Conservation (phyloP, 2,113 vertebrate species). For the Arothron firmamentum region DNA sequence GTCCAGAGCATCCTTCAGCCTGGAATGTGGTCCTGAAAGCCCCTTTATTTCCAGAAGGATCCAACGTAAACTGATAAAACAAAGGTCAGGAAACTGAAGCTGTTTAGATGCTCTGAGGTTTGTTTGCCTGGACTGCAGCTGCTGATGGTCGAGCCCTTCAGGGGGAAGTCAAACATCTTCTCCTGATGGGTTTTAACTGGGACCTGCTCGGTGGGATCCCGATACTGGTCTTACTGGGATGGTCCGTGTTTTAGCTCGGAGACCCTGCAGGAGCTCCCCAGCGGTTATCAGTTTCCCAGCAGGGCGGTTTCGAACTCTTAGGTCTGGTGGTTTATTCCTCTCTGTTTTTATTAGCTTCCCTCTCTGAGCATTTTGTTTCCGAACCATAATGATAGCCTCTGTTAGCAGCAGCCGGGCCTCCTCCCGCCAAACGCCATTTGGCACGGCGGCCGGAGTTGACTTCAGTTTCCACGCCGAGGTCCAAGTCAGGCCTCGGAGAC, state of each 20-base stretch:
- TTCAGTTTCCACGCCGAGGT: conserved; percentile 68
- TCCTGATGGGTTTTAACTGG: too few relatives aligned
- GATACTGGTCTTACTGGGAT: background rate
- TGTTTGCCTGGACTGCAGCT: background rate
- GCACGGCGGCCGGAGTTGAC: conserved; percentile 48
- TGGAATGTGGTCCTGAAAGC: conserved; percentile 4
- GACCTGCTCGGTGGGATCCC: too few relatives aligned
- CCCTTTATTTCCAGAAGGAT: conserved; percentile 11
- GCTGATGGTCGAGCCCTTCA: too few relatives aligned
- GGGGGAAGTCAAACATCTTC: too few relatives aligned
- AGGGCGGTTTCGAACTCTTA: conserved; percentile 4
- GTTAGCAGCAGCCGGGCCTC: conserved; percentile 29
- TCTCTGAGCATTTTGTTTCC: conserved; percentile 39
- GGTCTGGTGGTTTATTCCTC: background rate
- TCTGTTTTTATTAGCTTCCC: background rate
- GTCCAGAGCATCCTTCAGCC: conserved; percentile 55
- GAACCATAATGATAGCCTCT: conserved; percentile 61
- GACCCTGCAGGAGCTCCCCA: background rate
- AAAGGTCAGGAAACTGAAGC: conserved; percentile 16
- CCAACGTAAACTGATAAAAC: conserved; percentile 12
- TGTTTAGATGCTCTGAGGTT: conserved; percentile 1
- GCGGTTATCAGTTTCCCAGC: background rate
- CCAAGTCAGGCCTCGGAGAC: conserved; percentile 51
- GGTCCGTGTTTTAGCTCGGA: too few relatives aligned
- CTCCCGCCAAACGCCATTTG: conserved; percentile 30